Percentiles rank a stretch among this genome's conserved stretches.
Evolutionary conservation across 2,113 vertebrate genomes (phyloP).

Genomic region (Menura novaehollandiae): DNA sequence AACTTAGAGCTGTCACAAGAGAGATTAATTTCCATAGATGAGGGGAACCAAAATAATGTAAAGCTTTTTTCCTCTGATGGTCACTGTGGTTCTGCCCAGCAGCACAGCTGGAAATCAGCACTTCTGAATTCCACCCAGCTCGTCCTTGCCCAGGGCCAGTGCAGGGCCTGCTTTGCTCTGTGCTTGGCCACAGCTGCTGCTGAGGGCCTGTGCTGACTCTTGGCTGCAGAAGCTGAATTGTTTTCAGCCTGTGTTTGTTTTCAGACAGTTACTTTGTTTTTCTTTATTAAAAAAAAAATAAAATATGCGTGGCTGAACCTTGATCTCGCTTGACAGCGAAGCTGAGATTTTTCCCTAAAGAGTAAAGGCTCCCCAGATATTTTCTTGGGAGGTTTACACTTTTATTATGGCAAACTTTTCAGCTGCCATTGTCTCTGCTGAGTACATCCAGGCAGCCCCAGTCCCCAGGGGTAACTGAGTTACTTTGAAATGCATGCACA

Average conservation of each 20-base stretch:
- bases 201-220: background rate
- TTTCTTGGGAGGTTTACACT: background rate
- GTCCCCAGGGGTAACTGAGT: background rate
- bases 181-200: background rate
- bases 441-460: background rate
- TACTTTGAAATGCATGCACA: background rate
- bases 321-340: background rate
- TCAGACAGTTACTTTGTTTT: background rate
- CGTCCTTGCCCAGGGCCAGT: background rate
- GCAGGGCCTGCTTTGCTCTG: background rate
- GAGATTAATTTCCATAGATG: background rate
- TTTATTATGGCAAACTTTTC: background rate
- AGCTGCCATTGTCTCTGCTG: background rate
- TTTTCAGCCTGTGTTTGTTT: conserved; percentile 2
- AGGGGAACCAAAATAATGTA: background rate
- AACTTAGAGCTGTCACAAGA: background rate
- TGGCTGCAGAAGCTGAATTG: background rate
- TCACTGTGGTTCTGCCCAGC: background rate
- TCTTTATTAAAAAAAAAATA: background rate
- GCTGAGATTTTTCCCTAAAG: background rate
- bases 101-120: background rate
- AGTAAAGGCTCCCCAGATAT: background rate
- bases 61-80: background rate
- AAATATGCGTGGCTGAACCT: background rate
- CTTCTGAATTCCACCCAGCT: background rate